These are phyloP conservation scores for Anoplopoma fimbria DNA, from an alignment of 2,113 vertebrate species.

Conservation along the genomic window DNA sequence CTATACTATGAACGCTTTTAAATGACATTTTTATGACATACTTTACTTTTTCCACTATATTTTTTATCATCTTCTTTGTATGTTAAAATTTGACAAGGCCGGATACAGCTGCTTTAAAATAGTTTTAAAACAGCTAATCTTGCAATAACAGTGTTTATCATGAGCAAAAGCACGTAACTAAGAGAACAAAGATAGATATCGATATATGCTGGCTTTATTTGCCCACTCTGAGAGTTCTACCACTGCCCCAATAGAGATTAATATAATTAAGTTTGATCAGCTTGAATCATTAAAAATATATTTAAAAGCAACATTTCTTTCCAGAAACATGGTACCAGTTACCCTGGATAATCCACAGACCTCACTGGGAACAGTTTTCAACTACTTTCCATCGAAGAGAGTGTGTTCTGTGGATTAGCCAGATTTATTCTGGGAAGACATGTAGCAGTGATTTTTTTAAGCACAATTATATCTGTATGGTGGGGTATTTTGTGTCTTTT, in stretches of 20 bases:
- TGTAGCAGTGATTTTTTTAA: neutral
- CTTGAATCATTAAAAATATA: neutral
- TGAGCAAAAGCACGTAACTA: neutral
- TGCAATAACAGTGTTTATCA: too few species aligned
- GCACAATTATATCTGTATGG: neutral
- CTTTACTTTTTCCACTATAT: neutral
- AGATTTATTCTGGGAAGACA: constrained; percentile 12
- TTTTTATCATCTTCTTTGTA: neutral
- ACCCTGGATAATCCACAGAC: constrained; percentile 32
- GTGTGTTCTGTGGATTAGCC: constrained; percentile 26
- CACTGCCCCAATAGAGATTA: neutral
- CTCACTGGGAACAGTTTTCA: constrained; percentile 34
- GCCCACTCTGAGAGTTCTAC: neutral
- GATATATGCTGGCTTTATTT: neutral
- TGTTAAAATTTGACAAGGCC: neutral
- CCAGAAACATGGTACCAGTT: constrained; percentile 46
- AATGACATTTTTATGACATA: neutral
- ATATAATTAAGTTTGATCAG: neutral
- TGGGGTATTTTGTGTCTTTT: neutral
- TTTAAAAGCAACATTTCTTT: neutral
- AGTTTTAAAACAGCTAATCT: neutral
- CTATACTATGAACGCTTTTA: too few species aligned
- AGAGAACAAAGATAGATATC: neutral
- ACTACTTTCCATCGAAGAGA: constrained; percentile 30
- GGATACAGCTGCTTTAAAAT: too few species aligned